Evolutionary conservation across 2,888 invertebrate genomes (phyloP).

Genomic region (Pandemis corylana): DNA sequence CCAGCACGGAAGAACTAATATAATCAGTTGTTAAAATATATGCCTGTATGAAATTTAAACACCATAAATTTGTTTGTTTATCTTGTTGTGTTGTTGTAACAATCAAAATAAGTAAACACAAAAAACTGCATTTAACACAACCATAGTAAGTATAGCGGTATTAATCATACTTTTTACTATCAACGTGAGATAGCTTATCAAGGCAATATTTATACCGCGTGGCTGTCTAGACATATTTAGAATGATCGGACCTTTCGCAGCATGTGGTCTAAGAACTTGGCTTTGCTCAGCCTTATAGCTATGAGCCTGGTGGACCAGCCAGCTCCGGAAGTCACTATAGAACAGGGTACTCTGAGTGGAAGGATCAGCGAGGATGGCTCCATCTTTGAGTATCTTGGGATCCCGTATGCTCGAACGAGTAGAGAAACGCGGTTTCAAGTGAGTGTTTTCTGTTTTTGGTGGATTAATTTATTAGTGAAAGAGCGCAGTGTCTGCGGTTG

Average conservation of each 20-base stretch:
- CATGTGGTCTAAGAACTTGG: not conserved
- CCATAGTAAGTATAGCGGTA: not conserved
- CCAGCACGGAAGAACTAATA: too few relatives aligned
- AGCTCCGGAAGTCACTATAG: slow-evolving; percentile 70
- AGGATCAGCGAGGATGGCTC: slow-evolving; percentile 71
- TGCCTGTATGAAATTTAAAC: too few relatives aligned
- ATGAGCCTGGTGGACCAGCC: slow-evolving; percentile 75
- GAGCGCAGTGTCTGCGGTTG: too few relatives aligned
- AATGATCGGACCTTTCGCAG: not conserved
- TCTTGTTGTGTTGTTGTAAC: too few relatives aligned
- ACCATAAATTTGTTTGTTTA: too few relatives aligned
- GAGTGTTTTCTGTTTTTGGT: not conserved
- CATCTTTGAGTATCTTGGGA: slow-evolving; percentile 73
- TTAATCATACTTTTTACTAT: not conserved
- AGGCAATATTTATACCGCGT: not conserved
- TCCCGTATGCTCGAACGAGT: slow-evolving; percentile 72
- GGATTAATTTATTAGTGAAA: too few relatives aligned
- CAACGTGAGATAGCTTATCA: not conserved
- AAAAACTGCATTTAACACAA: not conserved
- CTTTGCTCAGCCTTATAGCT: slow-evolving; percentile 54
- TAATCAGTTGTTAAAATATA: too few relatives aligned
- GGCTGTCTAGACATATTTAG: not conserved
- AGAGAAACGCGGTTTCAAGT: slow-evolving; percentile 61
- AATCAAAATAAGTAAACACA: not conserved
- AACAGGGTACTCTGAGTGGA: slow-evolving; percentile 74